Conservation (phyloP, 1,140 invertebrate species). For the Apis dorsata region DNA sequence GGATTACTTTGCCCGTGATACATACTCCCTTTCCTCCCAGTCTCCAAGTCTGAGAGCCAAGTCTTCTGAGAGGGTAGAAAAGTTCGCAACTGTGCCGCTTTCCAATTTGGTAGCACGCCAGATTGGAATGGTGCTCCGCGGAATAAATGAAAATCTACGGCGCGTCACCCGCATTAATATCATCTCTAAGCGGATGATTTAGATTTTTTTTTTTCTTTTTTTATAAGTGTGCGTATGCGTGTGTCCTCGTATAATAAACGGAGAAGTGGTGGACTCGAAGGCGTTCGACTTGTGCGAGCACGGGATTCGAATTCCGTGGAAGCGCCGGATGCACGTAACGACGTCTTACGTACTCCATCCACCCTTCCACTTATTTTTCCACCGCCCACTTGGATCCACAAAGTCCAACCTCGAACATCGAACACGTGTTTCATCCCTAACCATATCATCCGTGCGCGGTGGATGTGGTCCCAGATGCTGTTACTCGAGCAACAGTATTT, state of each 20-base stretch:
- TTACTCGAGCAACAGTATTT: constrained; percentile 68
- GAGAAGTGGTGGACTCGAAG: not conserved
- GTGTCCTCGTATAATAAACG: not conserved
- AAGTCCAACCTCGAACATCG: constrained; percentile 67
- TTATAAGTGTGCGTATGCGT: constrained; percentile 64
- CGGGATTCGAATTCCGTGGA: constrained; percentile 65
- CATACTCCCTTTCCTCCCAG: constrained; percentile 57
- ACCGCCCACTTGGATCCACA: constrained; percentile 59
- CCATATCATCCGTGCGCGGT: constrained; percentile 62
- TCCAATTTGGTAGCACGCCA: constrained; percentile 78
- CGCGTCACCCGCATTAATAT: constrained; percentile 75
- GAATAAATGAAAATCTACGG: constrained; percentile 68
- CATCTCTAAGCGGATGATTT: constrained; percentile 69
- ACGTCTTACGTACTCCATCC: constrained; percentile 79
- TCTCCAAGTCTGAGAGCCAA: constrained; percentile 48
- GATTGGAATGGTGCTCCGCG: constrained; percentile 55
- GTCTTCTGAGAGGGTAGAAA: constrained; percentile 34
- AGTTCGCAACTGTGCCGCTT: constrained; percentile 67
- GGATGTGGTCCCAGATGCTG: constrained; percentile 77
- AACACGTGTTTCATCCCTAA: constrained; percentile 78
- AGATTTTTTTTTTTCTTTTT: constrained; percentile 52
- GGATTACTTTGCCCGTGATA: constrained; percentile 65
- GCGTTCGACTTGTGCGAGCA: constrained; percentile 61
- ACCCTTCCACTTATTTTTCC: constrained; percentile 74
- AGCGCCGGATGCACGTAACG: constrained; percentile 78